These are phyloP conservation scores for Psephotus haematonotus DNA, from an alignment of 2,113 vertebrate species.

Conservation along the genomic window DNA sequence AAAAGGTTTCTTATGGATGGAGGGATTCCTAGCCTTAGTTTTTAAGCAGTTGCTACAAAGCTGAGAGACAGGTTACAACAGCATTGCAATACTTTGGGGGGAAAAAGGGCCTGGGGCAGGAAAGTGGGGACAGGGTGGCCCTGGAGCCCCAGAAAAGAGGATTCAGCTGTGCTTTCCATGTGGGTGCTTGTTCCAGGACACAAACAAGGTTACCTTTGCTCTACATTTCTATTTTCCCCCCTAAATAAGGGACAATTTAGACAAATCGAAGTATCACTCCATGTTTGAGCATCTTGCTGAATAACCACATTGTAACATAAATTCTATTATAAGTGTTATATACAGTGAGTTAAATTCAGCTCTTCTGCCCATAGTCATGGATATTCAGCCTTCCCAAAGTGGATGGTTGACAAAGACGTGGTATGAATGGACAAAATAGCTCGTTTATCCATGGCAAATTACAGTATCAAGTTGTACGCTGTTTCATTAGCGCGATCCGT, in stretches of 20 bases:
- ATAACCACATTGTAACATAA: background rate
- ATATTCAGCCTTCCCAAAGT: background rate
- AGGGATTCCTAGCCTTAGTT: background rate
- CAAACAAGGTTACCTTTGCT: background rate
- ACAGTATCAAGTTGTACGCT: background rate
- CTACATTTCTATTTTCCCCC: accelerated
- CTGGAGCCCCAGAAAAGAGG: background rate
- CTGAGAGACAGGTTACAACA: background rate
- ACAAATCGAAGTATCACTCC: background rate
- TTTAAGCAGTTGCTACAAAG: background rate
- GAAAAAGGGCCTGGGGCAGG: background rate
- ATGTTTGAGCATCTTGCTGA: background rate
- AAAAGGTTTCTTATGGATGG: background rate
- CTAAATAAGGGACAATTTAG: background rate
- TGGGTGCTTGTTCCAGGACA: background rate
- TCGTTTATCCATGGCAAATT: background rate
- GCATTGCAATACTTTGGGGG: background rate
- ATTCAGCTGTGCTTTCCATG: background rate
- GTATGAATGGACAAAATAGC: background rate
- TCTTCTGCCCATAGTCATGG: background rate
- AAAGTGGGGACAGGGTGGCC: background rate
- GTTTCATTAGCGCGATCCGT: background rate
- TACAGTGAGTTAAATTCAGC: background rate
- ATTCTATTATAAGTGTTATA: background rate
- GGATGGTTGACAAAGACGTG: background rate